Evolutionary conservation across 2,797 vertebrate species (phyloP), one percentile per base, ranked within the genome.

Genomic region (Lepilemur septentrionalis): DNA sequence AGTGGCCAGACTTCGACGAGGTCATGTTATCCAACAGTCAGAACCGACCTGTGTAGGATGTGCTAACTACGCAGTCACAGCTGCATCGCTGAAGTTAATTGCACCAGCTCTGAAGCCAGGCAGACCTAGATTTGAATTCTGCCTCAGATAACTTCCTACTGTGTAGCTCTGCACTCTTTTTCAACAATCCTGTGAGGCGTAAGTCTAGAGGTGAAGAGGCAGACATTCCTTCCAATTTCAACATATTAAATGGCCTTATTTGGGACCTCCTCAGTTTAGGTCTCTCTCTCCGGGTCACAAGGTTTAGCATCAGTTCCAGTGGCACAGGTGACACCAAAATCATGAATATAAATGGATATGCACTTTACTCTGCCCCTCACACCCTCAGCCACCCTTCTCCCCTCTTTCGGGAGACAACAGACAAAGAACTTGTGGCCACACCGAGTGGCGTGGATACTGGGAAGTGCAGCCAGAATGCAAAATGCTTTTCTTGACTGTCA

Each of bases 401-500:
- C 1, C 18, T 25, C 75, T 43, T 61, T 67, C 50, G 38, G 38
- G 35, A 84, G 94, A 63, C 23, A 89, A 43, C 38, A 86, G 91
- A 59, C 32, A 76, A 61, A 48, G n/a, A 76, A 83, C 8, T 50
- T 73, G 32, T 50, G 1, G 20, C 17, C n/a, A 23, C 32, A 1
- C 30, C 5, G 28, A 52, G 76, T 11, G 55, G 38, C 15, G 0
- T 3, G 67, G 41, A 43, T 41, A 76, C 23, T 59, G 46, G 50
- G 41, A 70, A 78, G n/a, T 17, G 7, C 3, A 55, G 4, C n/a
- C 67, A 28, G 67, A 69, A 93, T 18, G 22, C 32, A 48, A 91
- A 78, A 76, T 1, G 1, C 35, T 76, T 73, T 75, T 52, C 83
- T 93, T 84, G 57, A 35, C 41, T 70, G 41, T 94, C 90, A 94